phyloP scores from a whole-genome alignment of 2,113 vertebrate species.

The Sander vitreus region DNA sequence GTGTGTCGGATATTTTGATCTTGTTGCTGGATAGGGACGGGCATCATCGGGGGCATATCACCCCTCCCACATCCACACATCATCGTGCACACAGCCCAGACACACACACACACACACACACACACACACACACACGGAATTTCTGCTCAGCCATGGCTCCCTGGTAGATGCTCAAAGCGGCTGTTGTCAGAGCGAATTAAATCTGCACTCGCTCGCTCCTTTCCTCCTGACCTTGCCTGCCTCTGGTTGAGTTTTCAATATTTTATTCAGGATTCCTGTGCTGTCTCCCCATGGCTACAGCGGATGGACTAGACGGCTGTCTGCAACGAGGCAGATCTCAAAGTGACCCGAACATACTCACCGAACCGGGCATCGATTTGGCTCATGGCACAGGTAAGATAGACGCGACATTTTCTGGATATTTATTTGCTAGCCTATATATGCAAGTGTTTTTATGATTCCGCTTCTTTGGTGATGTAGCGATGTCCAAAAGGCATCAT shows the following conservation, averaged over 20 bases:
- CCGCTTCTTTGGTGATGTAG: constrained; percentile 45
- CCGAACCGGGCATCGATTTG: constrained; percentile 87
- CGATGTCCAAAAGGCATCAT: constrained; percentile 38
- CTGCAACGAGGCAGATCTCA: constrained; percentile 95
- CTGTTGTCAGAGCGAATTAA: constrained; percentile 82
- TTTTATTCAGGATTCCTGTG: constrained; percentile 83
- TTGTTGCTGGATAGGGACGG: constrained; percentile 69
- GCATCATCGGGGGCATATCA: constrained; percentile 72
- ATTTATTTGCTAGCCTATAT: constrained; percentile 13
- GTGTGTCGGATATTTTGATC: constrained; percentile 38
- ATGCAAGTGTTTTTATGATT: constrained; percentile 2
- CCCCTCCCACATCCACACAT: constrained; percentile 73
- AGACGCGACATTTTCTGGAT: constrained; percentile 44
- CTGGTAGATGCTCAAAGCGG: constrained; percentile 81
- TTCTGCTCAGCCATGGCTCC: constrained; percentile 80
- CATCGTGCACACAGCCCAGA: constrained; percentile 52
- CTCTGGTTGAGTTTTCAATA: constrained; percentile 82
- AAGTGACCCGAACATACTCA: constrained; percentile 96
- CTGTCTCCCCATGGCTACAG: constrained; percentile 90
- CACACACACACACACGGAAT: constrained; percentile 59
- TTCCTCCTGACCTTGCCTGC: constrained; percentile 88
- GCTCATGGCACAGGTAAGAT: constrained; percentile 88
- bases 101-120: constrained; percentile 57
- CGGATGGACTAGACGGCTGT: constrained; percentile 91
- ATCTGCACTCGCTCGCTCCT: constrained; percentile 70